These are phyloP conservation scores for Oophaga sylvatica DNA, from an alignment of 2,797 vertebrate species.

Conservation along the genomic window DNA sequence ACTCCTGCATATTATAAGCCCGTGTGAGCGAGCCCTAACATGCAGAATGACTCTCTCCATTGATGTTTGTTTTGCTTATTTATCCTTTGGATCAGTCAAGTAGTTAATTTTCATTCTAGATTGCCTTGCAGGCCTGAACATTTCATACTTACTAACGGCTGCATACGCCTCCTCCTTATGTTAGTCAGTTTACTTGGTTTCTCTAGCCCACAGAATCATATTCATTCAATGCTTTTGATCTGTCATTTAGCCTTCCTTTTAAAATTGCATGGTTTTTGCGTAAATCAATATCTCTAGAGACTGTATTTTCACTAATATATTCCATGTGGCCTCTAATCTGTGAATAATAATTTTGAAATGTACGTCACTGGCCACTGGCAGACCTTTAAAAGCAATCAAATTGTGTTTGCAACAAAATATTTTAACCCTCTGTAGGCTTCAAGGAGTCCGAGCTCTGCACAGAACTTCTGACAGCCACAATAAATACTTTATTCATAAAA, in stretches of 20 bases:
- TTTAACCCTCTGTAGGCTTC: background rate
- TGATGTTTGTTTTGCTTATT: constrained; percentile 9
- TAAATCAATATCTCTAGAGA: constrained; percentile 57
- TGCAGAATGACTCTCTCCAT: background rate
- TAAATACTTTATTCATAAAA: background rate
- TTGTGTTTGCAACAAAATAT: constrained; percentile 6
- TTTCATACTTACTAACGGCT: constrained; percentile 39
- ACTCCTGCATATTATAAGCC: no score
- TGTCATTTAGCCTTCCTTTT: constrained; percentile 49
- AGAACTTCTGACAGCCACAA: background rate
- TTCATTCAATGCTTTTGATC: constrained; percentile 55
- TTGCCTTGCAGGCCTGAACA: constrained; percentile 26
- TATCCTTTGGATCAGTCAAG: constrained; percentile 17
- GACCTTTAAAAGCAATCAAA: constrained; percentile 47
- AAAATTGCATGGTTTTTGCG: constrained; percentile 57
- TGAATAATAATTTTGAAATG: constrained; percentile 66
- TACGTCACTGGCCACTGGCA: constrained; percentile 41
- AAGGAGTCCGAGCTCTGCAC: background rate
- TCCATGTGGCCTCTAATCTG: constrained; percentile 58
- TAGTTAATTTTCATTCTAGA: background rate
- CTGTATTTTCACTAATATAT: constrained; percentile 60
- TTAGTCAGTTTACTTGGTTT: constrained; percentile 26
- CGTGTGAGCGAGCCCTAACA: background rate
- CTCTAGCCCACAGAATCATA: constrained; percentile 16
- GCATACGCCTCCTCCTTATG: constrained; percentile 16